Percentiles rank a stretch among this genome's conserved stretches.
Conservation (phyloP, 2,888 invertebrate species). For the Bimastos eiseni region DNA sequence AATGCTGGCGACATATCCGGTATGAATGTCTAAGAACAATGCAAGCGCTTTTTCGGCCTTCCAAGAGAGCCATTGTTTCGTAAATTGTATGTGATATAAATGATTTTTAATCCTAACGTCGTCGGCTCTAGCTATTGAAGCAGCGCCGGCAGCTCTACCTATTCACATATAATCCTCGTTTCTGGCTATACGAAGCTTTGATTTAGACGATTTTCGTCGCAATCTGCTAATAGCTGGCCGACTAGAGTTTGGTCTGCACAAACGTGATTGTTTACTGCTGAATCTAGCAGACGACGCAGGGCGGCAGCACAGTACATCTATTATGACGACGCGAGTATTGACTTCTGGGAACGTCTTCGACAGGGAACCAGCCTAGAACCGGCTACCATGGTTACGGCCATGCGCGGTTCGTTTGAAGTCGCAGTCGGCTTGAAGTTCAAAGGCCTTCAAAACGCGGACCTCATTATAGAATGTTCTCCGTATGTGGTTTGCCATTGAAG, state of each 20-base stretch:
- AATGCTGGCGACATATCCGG: background rate
- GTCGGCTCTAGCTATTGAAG: background rate
- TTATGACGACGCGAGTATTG: conserved; percentile 6
- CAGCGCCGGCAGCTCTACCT: background rate
- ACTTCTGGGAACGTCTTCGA: conserved; percentile 13
- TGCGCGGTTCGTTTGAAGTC: conserved; percentile 21
- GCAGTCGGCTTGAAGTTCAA: background rate
- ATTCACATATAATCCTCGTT: conserved; percentile 1
- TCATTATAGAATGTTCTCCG: conserved; percentile 23
- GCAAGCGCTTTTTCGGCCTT: background rate
- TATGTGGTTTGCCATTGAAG: background rate
- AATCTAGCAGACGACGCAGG: background rate
- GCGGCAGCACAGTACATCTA: background rate
- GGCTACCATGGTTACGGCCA: conserved; percentile 13
- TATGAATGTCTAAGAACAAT: background rate
- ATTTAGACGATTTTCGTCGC: background rate
- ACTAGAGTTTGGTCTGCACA: background rate
- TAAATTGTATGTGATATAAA: background rate
- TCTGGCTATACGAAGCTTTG: background rate
- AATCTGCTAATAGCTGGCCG: conserved; percentile 1
- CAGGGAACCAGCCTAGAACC: conserved; percentile 5
- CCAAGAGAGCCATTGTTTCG: background rate
- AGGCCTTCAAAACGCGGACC: conserved; percentile 23
- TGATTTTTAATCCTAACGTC: background rate
- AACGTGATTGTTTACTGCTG: background rate